phyloP scores from a whole-genome alignment of 2,888 invertebrate genomes.

The Hirtodrosophila cameraria region DNA sequence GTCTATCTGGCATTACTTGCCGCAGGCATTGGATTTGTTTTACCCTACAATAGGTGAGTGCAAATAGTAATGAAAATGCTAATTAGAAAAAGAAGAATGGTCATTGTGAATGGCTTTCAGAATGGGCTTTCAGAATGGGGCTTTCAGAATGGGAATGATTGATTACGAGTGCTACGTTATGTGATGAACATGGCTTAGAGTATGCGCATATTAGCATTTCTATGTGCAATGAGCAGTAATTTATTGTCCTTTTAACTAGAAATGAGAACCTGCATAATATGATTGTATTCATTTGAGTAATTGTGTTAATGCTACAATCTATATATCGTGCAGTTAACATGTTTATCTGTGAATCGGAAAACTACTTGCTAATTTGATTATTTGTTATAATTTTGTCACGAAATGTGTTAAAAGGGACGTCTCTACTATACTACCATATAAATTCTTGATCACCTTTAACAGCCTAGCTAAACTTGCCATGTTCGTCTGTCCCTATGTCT shows the following conservation, averaged over 20 bases:
- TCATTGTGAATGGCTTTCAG: background rate
- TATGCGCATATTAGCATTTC: slow-evolving; percentile 1
- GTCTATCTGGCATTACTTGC: slow-evolving; percentile 87
- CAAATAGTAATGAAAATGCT: background rate
- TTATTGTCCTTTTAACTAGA: slow-evolving; percentile 1
- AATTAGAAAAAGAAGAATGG: background rate
- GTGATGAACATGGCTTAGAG: slow-evolving; percentile 5
- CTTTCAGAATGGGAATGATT: slow-evolving; percentile 21
- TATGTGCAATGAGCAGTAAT: slow-evolving; percentile 3
- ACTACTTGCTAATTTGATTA: too few relatives aligned
- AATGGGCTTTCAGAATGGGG: slow-evolving; percentile 7
- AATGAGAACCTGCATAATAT: background rate
- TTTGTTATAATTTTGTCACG: background rate
- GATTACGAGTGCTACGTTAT: slow-evolving; percentile 10
- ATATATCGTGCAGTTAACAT: too few relatives aligned
- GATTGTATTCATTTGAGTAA: background rate
- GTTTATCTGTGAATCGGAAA: too few relatives aligned
- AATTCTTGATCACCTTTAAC: too few relatives aligned
- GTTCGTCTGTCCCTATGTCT: too few relatives aligned
- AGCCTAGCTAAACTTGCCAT: too few relatives aligned
- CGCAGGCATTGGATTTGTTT: slow-evolving; percentile 94
- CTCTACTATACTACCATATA: too few relatives aligned
- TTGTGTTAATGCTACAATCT: background rate
- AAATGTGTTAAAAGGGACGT: too few relatives aligned
- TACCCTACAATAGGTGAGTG: slow-evolving; percentile 94